Percentiles rank a stretch among this genome's conserved stretches.
phyloP scores from a whole-genome alignment of 2,797 vertebrate genomes.

The Brachymystax lenok region DNA sequence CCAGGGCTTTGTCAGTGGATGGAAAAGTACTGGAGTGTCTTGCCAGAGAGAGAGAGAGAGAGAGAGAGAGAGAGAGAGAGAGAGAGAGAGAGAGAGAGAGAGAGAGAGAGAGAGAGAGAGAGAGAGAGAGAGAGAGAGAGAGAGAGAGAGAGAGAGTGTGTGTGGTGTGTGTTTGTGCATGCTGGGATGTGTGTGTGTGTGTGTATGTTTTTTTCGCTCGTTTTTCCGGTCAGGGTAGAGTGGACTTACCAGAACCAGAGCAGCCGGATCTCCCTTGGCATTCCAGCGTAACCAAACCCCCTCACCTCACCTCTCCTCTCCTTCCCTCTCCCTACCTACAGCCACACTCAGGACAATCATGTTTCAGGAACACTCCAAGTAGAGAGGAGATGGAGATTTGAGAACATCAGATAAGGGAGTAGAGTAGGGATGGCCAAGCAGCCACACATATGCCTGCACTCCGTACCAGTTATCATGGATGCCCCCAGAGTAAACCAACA shows the following conservation, averaged over 20 bases:
- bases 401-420: constrained; percentile 42
- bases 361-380: not conserved
- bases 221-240: not conserved
- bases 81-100: constrained; percentile 7
- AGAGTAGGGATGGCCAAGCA: constrained; percentile 37
- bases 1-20: constrained; percentile 46
- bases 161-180: not conserved
- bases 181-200: too few relatives aligned
- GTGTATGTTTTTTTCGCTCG: not conserved
- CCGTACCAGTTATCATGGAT: constrained; percentile 42
- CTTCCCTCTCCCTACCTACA: not conserved
- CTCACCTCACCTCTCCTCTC: constrained; percentile 1
- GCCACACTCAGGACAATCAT: not conserved
- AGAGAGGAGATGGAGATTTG: constrained; percentile 26
- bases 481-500: constrained; percentile 32
- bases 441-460: constrained; percentile 5
- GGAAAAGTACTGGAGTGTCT: constrained; percentile 61
- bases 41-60: constrained; percentile 20
- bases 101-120: constrained; percentile 6
- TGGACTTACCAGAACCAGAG: constrained; percentile 9
- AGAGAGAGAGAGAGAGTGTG: too few relatives aligned
- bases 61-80: constrained; percentile 14
- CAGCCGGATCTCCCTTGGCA: not conserved
- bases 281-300: constrained; percentile 24
- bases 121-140: too few relatives aligned